A percentile compares a stretch with the other conserved stretches of the same genome.
phyloP scores from a whole-genome alignment of 1,140 invertebrate genomes.

The Papilio aristodemus region DNA sequence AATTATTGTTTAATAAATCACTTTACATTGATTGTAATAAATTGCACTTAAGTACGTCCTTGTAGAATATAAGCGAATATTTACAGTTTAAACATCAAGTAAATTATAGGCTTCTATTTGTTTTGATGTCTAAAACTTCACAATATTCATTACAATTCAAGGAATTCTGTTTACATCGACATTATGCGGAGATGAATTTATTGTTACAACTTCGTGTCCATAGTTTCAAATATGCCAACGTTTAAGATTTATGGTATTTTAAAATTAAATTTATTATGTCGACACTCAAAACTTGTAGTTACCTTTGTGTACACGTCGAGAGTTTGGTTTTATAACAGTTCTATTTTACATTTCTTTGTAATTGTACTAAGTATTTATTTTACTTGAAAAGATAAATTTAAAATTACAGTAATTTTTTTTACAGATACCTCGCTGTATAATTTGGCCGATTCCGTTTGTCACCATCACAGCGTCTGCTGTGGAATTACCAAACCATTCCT shows the following conservation, averaged over 20 bases:
- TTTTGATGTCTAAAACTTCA: background rate
- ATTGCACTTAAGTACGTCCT: background rate
- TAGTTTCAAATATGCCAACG: too few relatives aligned
- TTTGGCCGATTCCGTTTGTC: conserved; percentile 58
- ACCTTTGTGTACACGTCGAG: too few relatives aligned
- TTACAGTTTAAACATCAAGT: background rate
- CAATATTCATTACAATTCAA: too few relatives aligned
- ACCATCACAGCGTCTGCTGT: conserved; percentile 51
- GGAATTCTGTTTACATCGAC: too few relatives aligned
- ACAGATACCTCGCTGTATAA: conserved; percentile 60
- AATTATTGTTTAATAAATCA: background rate
- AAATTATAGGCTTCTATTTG: background rate
- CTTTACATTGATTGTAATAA: background rate
- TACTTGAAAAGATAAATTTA: background rate
- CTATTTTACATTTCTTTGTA: too few relatives aligned
- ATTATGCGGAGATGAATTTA: too few relatives aligned
- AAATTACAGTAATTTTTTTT: background rate
- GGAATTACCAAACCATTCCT: conserved; percentile 55
- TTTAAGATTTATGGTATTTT: too few relatives aligned
- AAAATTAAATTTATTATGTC: too few relatives aligned
- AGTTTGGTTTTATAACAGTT: too few relatives aligned
- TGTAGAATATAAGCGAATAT: background rate
- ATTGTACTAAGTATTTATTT: too few relatives aligned
- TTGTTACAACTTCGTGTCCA: too few relatives aligned
- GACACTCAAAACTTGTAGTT: too few relatives aligned